Evolutionary conservation across 1,140 invertebrate species (phyloP).

Genomic region (Cryptotermes secundus): DNA sequence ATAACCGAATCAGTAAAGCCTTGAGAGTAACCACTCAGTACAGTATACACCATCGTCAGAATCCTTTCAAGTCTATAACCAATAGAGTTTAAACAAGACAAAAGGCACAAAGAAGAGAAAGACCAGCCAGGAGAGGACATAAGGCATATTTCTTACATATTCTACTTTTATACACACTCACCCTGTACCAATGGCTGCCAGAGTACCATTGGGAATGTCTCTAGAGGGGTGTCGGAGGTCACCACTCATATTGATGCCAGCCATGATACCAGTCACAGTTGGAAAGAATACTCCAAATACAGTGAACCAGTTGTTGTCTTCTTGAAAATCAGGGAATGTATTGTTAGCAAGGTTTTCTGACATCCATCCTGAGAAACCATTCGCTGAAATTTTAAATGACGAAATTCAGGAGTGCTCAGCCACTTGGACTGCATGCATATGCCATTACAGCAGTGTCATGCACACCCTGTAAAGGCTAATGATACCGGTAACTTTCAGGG

Average conservation of each 20-base stretch:
- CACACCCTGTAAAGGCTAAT: no score
- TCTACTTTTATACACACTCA: constrained; percentile 43
- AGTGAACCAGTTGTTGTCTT: constrained; percentile 83
- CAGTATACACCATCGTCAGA: no score
- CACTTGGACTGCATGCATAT: no score
- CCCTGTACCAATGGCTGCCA: constrained; percentile 86
- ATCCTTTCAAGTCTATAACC: no score
- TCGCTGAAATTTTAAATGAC: constrained; percentile 53
- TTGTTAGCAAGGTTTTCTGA: constrained; percentile 79
- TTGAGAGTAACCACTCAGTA: no score
- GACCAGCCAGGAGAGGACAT: not conserved
- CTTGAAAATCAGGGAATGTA: constrained; percentile 74
- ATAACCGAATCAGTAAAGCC: no score
- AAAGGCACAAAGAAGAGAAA: not conserved
- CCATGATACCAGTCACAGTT: constrained; percentile 88
- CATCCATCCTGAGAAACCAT: constrained; percentile 84
- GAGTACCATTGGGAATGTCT: constrained; percentile 92
- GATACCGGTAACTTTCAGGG: no score
- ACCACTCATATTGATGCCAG: constrained; percentile 97
- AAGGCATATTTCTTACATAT: not conserved
- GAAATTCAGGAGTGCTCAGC: no score
- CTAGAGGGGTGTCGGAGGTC: constrained; percentile 87
- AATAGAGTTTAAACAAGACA: not conserved
- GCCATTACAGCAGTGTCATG: no score
- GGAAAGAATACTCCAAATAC: constrained; percentile 95